Conservation (phyloP, 2,888 invertebrate genomes). For the Margaritifera margaritifera region DNA sequence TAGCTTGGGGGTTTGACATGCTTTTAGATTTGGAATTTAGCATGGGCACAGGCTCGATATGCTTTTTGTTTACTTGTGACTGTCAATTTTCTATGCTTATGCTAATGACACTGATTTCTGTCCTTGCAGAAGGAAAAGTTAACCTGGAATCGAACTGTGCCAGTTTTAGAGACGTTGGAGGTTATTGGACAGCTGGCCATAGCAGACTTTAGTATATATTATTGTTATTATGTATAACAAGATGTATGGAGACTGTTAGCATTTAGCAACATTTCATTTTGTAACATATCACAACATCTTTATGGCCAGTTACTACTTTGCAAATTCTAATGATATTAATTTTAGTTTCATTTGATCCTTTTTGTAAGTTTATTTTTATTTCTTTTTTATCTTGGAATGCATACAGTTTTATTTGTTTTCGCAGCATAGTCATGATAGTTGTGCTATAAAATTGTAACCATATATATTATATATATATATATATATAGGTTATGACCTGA, state of each 20-base stretch:
- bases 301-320: neutral
- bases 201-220: slow-evolving; percentile 80
- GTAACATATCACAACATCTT: neutral
- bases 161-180: slow-evolving; percentile 31
- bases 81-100: too few relatives aligned
- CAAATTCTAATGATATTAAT: neutral
- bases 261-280: neutral
- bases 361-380: neutral
- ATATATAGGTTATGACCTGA: too few relatives aligned
- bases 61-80: too few relatives aligned
- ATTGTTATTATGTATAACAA: neutral
- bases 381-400: slow-evolving; percentile 3
- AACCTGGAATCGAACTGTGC: slow-evolving; percentile 18
- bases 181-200: slow-evolving; percentile 87
- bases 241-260: neutral
- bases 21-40: too few relatives aligned
- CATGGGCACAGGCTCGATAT: too few relatives aligned
- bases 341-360: neutral
- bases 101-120: too few relatives aligned
- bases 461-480: too few relatives aligned
- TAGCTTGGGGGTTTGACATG: too few relatives aligned
- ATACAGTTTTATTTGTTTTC: neutral
- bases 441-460: too few relatives aligned
- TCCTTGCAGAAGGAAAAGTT: slow-evolving; percentile 49
- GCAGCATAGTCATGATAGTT: too few relatives aligned